Percentiles rank a stretch among this genome's conserved stretches.
These are phyloP conservation scores for Papilio polytes DNA, from an alignment of 1,140 invertebrate genomes.

Conservation along the genomic window DNA sequence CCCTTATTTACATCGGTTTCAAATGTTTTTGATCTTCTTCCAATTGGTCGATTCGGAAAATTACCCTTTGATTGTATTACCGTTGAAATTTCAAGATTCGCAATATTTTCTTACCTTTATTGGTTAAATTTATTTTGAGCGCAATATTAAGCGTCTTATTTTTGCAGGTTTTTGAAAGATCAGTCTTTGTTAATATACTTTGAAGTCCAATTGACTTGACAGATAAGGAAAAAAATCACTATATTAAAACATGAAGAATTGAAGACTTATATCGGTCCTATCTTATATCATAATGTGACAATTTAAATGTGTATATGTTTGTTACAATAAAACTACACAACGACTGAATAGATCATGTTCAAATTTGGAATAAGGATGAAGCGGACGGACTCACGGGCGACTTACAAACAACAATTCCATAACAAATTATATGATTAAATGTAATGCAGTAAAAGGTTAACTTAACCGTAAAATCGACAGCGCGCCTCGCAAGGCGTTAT, in stretches of 20 bases:
- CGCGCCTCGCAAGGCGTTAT: background rate
- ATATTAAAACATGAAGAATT: background rate
- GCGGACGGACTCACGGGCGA: too few species aligned
- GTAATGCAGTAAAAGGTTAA: background rate
- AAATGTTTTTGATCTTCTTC: constrained; percentile 9
- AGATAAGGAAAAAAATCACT: too few species aligned
- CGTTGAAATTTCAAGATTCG: constrained; percentile 8
- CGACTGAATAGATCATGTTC: too few species aligned
- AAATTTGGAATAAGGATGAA: too few species aligned
- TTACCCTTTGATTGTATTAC: background rate
- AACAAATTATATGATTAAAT: background rate
- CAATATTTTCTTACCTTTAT: background rate
- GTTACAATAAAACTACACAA: too few species aligned
- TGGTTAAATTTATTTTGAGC: too few species aligned
- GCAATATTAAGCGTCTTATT: background rate
- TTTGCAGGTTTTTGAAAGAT: background rate
- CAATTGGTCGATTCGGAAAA: constrained; percentile 4
- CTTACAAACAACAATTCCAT: background rate
- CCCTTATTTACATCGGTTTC: constrained; percentile 13
- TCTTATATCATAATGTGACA: background rate
- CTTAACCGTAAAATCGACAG: background rate
- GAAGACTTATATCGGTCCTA: background rate
- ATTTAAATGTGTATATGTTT: too few species aligned
- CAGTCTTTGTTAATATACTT: background rate
- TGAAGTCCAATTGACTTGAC: background rate